These are phyloP conservation scores for Riparia riparia DNA, from an alignment of 2,113 vertebrate genomes.

Conservation along the genomic window DNA sequence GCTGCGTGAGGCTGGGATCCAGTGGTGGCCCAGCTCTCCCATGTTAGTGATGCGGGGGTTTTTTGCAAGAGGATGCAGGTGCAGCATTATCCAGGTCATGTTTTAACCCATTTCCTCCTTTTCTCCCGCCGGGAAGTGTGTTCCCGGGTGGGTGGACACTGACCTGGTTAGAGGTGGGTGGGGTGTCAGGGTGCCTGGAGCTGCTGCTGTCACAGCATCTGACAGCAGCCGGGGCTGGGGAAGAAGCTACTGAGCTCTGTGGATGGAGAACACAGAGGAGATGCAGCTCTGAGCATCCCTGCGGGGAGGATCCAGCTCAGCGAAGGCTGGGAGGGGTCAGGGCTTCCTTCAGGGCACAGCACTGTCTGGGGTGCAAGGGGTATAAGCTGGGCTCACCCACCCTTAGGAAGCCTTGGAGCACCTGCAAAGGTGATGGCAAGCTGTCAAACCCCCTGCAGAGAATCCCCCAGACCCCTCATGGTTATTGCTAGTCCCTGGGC, in stretches of 20 bases:
- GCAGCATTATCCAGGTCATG: not conserved
- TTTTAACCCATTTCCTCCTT: not conserved
- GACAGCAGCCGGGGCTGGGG: not conserved
- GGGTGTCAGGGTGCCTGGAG: not conserved
- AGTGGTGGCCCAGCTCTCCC: not conserved
- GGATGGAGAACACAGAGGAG: not conserved
- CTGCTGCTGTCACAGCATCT: not conserved
- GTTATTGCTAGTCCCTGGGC: not conserved
- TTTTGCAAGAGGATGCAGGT: not conserved
- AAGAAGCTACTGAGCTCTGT: not conserved
- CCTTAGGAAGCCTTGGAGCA: not conserved
- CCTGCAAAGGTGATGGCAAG: not conserved
- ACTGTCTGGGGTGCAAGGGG: not conserved
- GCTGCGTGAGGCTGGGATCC: not conserved
- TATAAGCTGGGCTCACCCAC: not conserved
- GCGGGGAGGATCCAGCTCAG: not conserved
- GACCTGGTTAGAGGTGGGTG: not conserved
- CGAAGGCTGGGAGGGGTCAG: not conserved
- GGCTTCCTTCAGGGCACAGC: not conserved
- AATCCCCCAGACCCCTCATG: not conserved
- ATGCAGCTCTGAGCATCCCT: not conserved
- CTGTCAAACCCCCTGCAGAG: not conserved
- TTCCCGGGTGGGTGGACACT: not conserved
- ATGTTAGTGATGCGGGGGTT: not conserved
- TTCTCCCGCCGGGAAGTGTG: rapidly evolving